These are phyloP conservation scores for Euplagia quadripunctaria DNA, from an alignment of 2,888 invertebrate genomes.

Conservation along the genomic window DNA sequence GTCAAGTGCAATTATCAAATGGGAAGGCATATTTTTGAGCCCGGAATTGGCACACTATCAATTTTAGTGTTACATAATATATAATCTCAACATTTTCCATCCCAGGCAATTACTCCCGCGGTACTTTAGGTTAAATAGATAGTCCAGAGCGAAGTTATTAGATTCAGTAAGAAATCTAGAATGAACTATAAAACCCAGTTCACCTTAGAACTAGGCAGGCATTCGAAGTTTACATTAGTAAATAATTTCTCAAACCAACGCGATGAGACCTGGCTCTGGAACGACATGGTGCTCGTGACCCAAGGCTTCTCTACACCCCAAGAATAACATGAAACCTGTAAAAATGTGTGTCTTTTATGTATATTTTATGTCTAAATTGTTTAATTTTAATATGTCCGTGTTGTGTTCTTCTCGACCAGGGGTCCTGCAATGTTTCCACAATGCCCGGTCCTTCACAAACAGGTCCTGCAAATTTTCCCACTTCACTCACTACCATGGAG, in stretches of 20 bases:
- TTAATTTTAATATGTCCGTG: too few relatives aligned
- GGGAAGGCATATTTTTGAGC: too few relatives aligned
- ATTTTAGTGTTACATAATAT: not conserved
- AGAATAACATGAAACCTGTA: slow-evolving; percentile 47
- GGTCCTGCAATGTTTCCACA: slow-evolving; percentile 21
- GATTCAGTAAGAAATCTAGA: slow-evolving; percentile 10
- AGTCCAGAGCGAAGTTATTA: slow-evolving; percentile 7
- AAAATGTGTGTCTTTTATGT: slow-evolving; percentile 17
- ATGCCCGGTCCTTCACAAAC: not conserved
- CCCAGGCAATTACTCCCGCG: slow-evolving; percentile 4
- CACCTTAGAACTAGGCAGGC: not conserved
- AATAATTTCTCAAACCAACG: slow-evolving; percentile 27
- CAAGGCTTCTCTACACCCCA: slow-evolving; percentile 38
- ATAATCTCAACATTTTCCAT: slow-evolving; percentile 18
- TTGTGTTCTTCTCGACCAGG: not conserved
- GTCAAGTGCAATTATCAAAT: too few relatives aligned
- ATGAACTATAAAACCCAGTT: not conserved
- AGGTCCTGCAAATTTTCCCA: not conserved
- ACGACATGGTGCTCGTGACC: slow-evolving; percentile 33
- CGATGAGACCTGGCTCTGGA: slow-evolving; percentile 43
- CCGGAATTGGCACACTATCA: too few relatives aligned
- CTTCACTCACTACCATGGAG: slow-evolving; percentile 19
- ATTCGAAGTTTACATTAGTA: not conserved
- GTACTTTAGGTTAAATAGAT: slow-evolving; percentile 3
- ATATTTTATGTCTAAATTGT: too few relatives aligned